A percentile compares a stretch with the other conserved stretches of the same genome.
Conservation (phyloP, 2,888 invertebrate genomes). For the Andrena flavipes region DNA sequence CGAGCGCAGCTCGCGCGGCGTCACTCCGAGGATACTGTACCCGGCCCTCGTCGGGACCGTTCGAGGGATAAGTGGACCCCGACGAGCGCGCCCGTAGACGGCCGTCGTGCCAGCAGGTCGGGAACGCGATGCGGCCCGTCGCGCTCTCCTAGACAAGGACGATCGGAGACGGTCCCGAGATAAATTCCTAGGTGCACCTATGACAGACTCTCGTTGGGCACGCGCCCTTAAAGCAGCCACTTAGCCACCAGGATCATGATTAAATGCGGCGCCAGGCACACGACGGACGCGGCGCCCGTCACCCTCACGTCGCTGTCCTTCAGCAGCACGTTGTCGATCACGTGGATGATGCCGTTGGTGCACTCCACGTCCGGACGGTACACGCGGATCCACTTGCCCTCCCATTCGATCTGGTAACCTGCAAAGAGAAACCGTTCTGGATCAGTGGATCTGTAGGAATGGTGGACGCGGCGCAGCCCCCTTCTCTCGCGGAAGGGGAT, state of each 20-base stretch:
- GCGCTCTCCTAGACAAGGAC: conserved; percentile 44
- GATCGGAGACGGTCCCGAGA: conserved; percentile 68
- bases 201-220: conserved; percentile 29
- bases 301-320: conserved; percentile 93
- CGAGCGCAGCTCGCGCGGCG: conserved; percentile 43
- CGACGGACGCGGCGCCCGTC: conserved; percentile 85
- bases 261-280: conserved; percentile 82
- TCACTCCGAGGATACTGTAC: conserved; percentile 8
- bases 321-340: conserved; percentile 95
- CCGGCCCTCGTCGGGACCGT: background rate
- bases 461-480: background rate
- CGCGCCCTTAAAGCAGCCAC: conserved; percentile 81
- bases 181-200: conserved; percentile 70
- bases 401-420: conserved; percentile 95
- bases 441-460: background rate
- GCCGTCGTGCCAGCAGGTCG: background rate
- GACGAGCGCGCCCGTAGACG: conserved; percentile 10
- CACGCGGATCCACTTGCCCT: conserved; percentile 92
- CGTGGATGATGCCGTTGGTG: conserved; percentile 98
- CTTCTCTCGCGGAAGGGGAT: background rate
- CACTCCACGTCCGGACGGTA: conserved; percentile 97
- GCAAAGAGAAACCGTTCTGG: conserved; percentile 76
- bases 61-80: background rate
- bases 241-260: conserved; percentile 84
- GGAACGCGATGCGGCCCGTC: background rate